A percentile compares a stretch with the other conserved stretches of the same genome.
These are phyloP conservation scores for Zygaena filipendulae DNA, from an alignment of 2,888 invertebrate species.

Conservation along the genomic window DNA sequence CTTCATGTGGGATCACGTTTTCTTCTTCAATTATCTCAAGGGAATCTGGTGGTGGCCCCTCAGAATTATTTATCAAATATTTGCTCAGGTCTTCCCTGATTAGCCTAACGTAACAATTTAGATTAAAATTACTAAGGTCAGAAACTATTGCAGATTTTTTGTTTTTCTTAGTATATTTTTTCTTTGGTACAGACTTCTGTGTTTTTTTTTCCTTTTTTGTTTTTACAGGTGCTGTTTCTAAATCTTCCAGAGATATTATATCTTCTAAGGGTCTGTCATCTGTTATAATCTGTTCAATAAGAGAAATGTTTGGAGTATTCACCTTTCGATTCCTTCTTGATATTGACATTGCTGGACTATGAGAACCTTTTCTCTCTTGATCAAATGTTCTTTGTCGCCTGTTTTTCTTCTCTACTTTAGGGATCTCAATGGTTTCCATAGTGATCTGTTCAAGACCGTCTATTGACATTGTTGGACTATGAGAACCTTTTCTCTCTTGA, in stretches of 20 bases:
- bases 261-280: constrained; percentile 54
- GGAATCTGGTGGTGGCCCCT: constrained; percentile 4
- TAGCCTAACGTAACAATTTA: constrained; percentile 42
- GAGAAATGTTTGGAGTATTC: constrained; percentile 47
- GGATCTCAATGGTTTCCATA: constrained; percentile 28
- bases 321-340: constrained; percentile 26
- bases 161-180: constrained; percentile 19
- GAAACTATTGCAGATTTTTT: constrained; percentile 16
- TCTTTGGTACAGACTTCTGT: constrained; percentile 22
- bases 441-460: constrained; percentile 54
- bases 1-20: constrained; percentile 11
- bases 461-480: constrained; percentile 27
- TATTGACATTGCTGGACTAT: constrained; percentile 24
- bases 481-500: constrained; percentile 25
- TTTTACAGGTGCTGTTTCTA: constrained; percentile 31
- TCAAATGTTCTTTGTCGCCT: constrained; percentile 25
- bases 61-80: constrained; percentile 19
- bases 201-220: constrained; percentile 20
- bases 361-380: constrained; percentile 25
- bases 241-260: constrained; percentile 45
- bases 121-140: constrained; percentile 15
- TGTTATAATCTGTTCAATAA: constrained; percentile 51
- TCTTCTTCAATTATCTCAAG: not conserved
- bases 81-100: constrained; percentile 29
- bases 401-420: constrained; percentile 21